A percentile compares a stretch with the other conserved stretches of the same genome.
Conservation (phyloP, 2,113 vertebrate species). For the Albula glossodonta region DNA sequence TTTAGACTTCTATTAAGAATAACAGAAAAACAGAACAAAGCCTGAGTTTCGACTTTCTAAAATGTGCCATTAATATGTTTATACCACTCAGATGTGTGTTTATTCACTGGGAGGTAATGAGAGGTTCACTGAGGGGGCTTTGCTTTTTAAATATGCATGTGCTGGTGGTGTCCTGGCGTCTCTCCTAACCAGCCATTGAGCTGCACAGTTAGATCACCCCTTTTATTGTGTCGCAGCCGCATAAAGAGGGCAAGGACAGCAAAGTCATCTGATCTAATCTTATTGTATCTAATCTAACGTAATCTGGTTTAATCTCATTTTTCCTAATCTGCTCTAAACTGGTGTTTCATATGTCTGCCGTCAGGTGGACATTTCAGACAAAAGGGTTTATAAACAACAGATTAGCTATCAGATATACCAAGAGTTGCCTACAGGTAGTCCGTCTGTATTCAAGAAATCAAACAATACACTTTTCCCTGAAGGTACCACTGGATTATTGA, state of each 20-base stretch:
- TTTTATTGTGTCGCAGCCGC: neutral
- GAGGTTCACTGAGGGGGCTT: too few species aligned
- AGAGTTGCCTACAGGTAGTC: neutral
- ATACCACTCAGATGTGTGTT: too few species aligned
- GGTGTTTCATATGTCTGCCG: neutral
- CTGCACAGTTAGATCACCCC: neutral
- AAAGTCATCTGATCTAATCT: neutral
- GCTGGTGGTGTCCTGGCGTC: too few species aligned
- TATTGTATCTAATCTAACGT: neutral
- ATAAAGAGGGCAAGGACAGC: neutral
- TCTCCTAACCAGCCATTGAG: neutral
- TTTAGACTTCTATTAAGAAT: too few species aligned
- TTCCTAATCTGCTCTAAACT: neutral
- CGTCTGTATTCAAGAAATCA: neutral
- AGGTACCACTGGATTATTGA: neutral
- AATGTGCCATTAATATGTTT: too few species aligned
- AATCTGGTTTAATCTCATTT: neutral
- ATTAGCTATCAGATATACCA: neutral
- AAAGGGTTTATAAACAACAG: neutral
- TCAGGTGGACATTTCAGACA: neutral
- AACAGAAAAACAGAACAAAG: too few species aligned
- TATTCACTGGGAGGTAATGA: too few species aligned
- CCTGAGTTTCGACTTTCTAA: too few species aligned
- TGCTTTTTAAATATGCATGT: too few species aligned
- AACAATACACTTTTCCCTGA: neutral